Base-by-base conservation (phyloP, 2,797 vertebrate species). In the Leuciscus waleckii region DNA sequence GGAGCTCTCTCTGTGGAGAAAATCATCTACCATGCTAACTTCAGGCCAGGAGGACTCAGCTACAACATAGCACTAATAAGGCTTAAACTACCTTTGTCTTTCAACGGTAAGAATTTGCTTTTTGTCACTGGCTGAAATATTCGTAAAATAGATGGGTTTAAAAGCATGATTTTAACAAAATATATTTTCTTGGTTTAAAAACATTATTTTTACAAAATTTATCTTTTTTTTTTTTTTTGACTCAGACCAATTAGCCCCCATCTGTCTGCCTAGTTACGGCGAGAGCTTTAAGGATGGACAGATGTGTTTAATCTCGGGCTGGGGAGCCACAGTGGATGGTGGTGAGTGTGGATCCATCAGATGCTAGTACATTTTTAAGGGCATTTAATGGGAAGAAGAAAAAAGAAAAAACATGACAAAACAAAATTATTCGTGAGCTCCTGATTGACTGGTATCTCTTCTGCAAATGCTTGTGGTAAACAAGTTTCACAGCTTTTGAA, bases 221-320 rank as follows among this genome's bases (percentile, higher is more conserved):
- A 14, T 49, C n/a, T n/a, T n/a, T 2, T 37, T 37, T 49, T 51
- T 11, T 43, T 6, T 58, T 85, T 26, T 56, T 21, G 26, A 37
- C 3, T 58, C 89, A 97, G 96, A 94, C 81, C 75, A 92, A 80
- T 90, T 93, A 85, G 93, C 96, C 43, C 96, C 96, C 0, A 94
- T 97, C 71, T 97, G 96, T 68, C 92, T 97, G 85, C 96, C 96
- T 73, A 96, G 96, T 89, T 94, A 94, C 3, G 95, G 95, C 41
- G 95, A 97, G 89, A 89, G 90, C 37, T 97, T 97, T 86, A 92
- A 94, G 16, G 93, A 93, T 65, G 96, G 96, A 49, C 96, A 95
- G 88, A 89, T 95, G 91, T 97, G 96, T 83, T 95, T 95, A 95
- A 94, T 97, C 0, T 97, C 96, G 13, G 96, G 96, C 89, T 97